Evolutionary conservation across 1,140 invertebrate genomes (phyloP).

Genomic region (Conopomorpha cramerella): DNA sequence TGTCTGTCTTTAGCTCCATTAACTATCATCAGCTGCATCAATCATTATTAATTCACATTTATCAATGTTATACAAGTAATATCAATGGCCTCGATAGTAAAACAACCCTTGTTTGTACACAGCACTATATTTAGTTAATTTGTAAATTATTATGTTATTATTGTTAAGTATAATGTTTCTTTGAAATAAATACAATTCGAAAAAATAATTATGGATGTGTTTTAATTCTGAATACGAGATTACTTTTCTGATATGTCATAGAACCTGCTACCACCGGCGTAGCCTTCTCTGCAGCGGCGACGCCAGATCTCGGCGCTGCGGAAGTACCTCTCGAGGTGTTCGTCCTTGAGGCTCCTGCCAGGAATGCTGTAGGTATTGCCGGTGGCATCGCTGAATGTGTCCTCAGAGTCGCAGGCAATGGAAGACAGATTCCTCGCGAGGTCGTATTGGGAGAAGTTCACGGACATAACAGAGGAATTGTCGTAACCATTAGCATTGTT

Average conservation of each 20-base stretch:
- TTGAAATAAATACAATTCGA: slow-evolving; percentile 58
- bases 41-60: no score
- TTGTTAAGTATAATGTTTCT: slow-evolving; percentile 49
- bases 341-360: slow-evolving; percentile 22
- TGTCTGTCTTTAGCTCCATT: no score
- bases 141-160: slow-evolving; percentile 55
- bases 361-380: slow-evolving; percentile 13
- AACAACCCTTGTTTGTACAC: no score
- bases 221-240: neutral
- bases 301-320: slow-evolving; percentile 37
- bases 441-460: slow-evolving; percentile 48
- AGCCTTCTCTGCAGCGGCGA: no score
- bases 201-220: slow-evolving; percentile 15
- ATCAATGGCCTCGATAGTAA: no score
- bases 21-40: no score
- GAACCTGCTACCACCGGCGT: no score
- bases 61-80: no score
- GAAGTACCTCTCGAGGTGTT: slow-evolving; percentile 42
- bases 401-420: slow-evolving; percentile 32
- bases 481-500: slow-evolving; percentile 14
- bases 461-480: slow-evolving; percentile 29
- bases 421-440: slow-evolving; percentile 35
- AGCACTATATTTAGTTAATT: no score
- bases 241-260: neutral
- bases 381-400: slow-evolving; percentile 24